Conservation (phyloP, 2,797 vertebrate species). For the Peromyscus aztecus region DNA sequence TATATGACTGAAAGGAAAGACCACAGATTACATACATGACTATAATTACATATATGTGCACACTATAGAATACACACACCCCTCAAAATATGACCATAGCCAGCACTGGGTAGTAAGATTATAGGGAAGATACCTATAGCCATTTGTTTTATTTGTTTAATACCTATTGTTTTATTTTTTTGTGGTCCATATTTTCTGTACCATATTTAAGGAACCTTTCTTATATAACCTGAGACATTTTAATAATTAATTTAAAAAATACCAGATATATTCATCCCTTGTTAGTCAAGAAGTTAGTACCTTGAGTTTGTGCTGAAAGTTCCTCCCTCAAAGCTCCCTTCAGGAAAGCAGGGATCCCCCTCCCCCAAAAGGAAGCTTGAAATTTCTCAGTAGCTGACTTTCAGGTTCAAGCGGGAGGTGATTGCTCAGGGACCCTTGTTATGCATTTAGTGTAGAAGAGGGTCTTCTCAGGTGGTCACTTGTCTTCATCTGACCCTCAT, state of each 20-base stretch:
- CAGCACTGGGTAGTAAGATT: not conserved
- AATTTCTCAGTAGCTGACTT: conserved; percentile 49
- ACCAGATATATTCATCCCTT: not conserved
- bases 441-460: not conserved
- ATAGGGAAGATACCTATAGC: not conserved
- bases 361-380: not conserved
- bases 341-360: not conserved
- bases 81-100: not conserved
- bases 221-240: conserved; percentile 9
- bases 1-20: not conserved
- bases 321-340: not conserved
- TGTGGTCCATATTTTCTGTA: not conserved
- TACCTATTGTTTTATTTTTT: conserved; percentile 7
- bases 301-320: not conserved
- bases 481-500: not conserved
- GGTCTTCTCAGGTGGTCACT: not conserved
- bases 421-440: not conserved
- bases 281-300: not conserved
- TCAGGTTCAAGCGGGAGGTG: conserved; percentile 7
- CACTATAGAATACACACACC: not conserved
- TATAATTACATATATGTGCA: not conserved
- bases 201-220: not conserved
- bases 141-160: not conserved
- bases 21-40: not conserved
- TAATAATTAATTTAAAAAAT: conserved; percentile 31